Base-by-base conservation (phyloP, 2,797 vertebrate species). In the Amniataba percoides region DNA sequence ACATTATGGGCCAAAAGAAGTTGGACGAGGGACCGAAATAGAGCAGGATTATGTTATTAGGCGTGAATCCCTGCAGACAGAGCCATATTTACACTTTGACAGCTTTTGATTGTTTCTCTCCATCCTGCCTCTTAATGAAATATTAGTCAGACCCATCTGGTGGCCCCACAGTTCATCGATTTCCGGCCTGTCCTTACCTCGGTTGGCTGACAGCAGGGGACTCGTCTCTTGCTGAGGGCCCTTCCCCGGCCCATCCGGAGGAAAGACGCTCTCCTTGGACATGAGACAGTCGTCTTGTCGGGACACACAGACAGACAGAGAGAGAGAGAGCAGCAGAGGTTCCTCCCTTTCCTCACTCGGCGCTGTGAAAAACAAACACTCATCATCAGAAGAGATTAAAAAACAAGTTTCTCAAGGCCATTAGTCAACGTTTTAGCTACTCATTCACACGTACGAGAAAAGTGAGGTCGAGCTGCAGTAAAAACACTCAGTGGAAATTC, bases 211-310 rank as follows among this genome's bases (percentile, higher is more conserved):
- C 83, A 95, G 87, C 67, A 94, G 91, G 57, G 82, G 88, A 74
- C 78, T 86, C 1, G 81, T 93, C 82, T 94, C 96, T 67, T 87
- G 94, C 82, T 90, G 88, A 56, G 95, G 93, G 88, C 91, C 92
- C 87, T 76, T 89, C 77, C 90, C 94, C 72, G 96, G 95, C 96
- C 96, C 95, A 81, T 95, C 94, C 94, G 95, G 93, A 91, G 91
- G 93, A 84, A 92, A 93, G 88, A 96, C 95, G 55, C 92, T 95
- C 93, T 94, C 96, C 93, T 95, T 94, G 96, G 98, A 99, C 98
- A 99, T 99, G 96, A 96, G 96, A 97, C 95, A 95, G 94, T 82
- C 83, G 84, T 92, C 87, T 90, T 80, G 76, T 74, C 5, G 71
- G 81, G 68, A 85, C 72, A 87, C 80, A 79, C 82, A 27, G 27